phyloP scores from a whole-genome alignment of 2,797 vertebrate genomes.

The Heterohyrax brucei region DNA sequence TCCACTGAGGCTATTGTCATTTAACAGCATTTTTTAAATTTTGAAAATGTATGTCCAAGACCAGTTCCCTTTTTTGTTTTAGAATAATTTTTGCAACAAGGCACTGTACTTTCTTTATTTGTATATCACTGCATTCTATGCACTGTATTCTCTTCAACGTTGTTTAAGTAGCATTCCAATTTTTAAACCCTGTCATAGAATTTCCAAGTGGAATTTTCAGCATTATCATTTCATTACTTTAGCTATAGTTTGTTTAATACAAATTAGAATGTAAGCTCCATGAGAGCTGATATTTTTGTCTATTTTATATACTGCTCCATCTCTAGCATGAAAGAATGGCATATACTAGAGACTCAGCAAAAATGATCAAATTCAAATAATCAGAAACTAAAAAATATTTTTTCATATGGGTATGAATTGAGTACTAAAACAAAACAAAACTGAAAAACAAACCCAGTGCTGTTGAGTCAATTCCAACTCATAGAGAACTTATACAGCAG shows the following conservation, averaged over 20 bases:
- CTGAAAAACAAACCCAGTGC: no score
- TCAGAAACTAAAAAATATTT: slow-evolving; percentile 5
- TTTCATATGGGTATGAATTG: background rate
- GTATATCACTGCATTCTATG: background rate
- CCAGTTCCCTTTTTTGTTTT: background rate
- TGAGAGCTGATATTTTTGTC: background rate
- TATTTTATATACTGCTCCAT: background rate
- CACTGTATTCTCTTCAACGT: background rate
- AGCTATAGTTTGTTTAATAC: background rate
- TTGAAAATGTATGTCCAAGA: background rate
- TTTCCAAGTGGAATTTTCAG: background rate
- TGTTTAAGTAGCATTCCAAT: slow-evolving; percentile 32
- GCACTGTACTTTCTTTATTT: background rate
- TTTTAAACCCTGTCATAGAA: background rate
- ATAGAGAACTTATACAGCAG: no score
- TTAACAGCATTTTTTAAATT: background rate
- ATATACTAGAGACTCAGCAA: background rate
- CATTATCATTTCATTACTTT: background rate
- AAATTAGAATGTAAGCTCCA: slow-evolving; percentile 2
- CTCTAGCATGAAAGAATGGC: background rate
- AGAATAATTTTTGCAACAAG: slow-evolving; percentile 56
- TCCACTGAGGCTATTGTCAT: background rate
- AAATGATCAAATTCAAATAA: background rate
- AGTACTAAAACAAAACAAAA: background rate
- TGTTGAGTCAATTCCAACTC: no score